Base-by-base conservation (phyloP, 1,140 invertebrate genomes). In the Trichonephila inaurata region DNA sequence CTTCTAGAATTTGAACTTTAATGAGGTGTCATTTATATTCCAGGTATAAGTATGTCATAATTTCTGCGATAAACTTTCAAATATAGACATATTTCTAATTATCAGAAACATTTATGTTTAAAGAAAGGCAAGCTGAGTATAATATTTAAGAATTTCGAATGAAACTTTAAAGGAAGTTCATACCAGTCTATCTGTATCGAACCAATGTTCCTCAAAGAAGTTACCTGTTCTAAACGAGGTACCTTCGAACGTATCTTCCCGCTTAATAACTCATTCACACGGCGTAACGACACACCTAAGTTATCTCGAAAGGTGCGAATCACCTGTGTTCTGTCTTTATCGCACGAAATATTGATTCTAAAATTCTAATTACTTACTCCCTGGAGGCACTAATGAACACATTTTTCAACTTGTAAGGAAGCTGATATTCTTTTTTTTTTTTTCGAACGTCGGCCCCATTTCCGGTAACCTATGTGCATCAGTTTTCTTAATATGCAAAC, bases 321-420 rank as follows among this genome's bases (percentile, higher is more conserved):
- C 72, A 77, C 72, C 28, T 77, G 72, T 18, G 5, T 40, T 24
- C 72, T 12, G 12, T 6, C 24, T 33, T 40, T 77, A 77, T 77
- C 72, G 33, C 33, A 16, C 12, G 28, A 77, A 77, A 40, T 18
- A 77, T 77, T 28, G 72, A 77, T 77, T 40, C 72, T 12, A 18
- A 77, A 77, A 77, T 77, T 77, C 72, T 77, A 77, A 77, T 77
- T 77, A 77, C 28, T 77, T 16, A 77, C 28, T 28, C 72, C 28
- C 72, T 40, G 72, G 72, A 28, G 24, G 16, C 33, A 77, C 72
- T 77, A 77, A 77, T 77, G 72, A 77, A 77, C 72, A 77, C 10
- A 77, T 77, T 33, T 77, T 77, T 77, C 72, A 77, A 24, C 18
- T 40, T 18, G 14, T 33, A 33, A 77, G 72, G 24, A 24, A 69